Conservation (phyloP, 2,113 vertebrate species). For the Burhinus oedicnemus region DNA sequence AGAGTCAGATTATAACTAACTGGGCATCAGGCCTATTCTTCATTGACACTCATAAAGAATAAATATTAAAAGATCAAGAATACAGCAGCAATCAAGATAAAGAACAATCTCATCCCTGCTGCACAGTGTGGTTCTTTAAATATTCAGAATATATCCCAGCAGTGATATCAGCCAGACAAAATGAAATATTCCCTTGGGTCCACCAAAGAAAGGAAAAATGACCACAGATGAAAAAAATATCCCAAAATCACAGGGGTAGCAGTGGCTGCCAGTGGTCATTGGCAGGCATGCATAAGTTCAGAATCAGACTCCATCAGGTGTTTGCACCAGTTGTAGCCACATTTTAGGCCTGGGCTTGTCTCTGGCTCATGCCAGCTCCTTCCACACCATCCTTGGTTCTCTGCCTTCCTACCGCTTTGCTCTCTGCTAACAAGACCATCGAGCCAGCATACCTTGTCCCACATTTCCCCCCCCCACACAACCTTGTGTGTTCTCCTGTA, state of each 20-base stretch:
- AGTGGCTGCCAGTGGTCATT: background rate
- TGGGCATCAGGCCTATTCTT: background rate
- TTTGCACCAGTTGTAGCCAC: background rate
- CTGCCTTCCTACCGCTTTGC: background rate
- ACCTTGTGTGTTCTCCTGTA: background rate
- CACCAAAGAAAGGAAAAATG: background rate
- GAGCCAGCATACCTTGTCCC: background rate
- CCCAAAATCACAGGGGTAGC: background rate
- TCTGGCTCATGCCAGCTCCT: background rate
- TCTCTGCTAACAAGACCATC: background rate
- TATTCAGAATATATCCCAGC: background rate
- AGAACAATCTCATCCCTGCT: background rate
- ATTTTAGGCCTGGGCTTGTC: background rate
- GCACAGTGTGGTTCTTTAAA: background rate
- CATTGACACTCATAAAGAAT: background rate
- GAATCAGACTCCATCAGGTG: background rate
- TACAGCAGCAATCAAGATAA: background rate
- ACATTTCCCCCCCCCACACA: background rate
- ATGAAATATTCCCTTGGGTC: background rate
- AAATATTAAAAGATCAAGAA: conserved; percentile 6
- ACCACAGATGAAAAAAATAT: background rate
- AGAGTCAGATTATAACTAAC: background rate
- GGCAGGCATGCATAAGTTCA: background rate
- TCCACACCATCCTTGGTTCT: background rate
- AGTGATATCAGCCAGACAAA: background rate